These are phyloP conservation scores for Odontomachus brunneus DNA, from an alignment of 1,140 invertebrate genomes.

Conservation along the genomic window DNA sequence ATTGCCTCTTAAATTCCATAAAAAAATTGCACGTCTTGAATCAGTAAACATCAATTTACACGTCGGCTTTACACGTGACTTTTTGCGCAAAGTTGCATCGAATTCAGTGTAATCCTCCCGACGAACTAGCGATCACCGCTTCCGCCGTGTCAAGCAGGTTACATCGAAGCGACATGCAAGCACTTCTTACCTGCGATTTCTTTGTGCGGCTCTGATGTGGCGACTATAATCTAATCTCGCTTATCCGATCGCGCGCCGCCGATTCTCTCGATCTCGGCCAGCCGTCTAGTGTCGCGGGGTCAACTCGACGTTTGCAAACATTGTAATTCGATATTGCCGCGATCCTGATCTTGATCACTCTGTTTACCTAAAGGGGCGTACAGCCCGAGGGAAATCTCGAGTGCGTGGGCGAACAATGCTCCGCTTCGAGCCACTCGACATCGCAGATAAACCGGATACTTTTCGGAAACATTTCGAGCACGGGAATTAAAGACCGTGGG, in stretches of 20 bases:
- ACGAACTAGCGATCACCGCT: not conserved
- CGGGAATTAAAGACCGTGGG: slow-evolving; percentile 59
- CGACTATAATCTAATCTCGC: slow-evolving; percentile 60
- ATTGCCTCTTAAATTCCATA: no score
- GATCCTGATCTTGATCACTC: slow-evolving; percentile 69
- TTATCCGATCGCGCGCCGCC: slow-evolving; percentile 67
- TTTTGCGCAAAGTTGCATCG: no score
- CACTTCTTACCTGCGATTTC: slow-evolving; percentile 45
- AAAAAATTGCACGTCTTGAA: no score
- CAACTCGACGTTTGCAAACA: slow-evolving; percentile 76
- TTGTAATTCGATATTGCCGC: slow-evolving; percentile 74
- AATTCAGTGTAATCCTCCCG: no score
- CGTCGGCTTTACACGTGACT: no score
- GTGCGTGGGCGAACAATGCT: slow-evolving; percentile 1
- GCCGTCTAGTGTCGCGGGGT: slow-evolving; percentile 56
- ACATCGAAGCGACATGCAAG: slow-evolving; percentile 16
- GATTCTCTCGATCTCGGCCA: slow-evolving; percentile 62
- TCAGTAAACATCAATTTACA: no score
- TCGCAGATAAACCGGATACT: slow-evolving; percentile 52
- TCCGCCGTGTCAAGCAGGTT: slow-evolving; percentile 27
- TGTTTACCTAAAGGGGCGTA: slow-evolving; percentile 18
- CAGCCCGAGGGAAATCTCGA: slow-evolving; percentile 24
- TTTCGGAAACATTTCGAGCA: slow-evolving; percentile 26
- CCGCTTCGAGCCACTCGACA: slow-evolving; percentile 4
- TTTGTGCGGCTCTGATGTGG: slow-evolving; percentile 66